Percentiles rank a stretch among this genome's conserved stretches.
Evolutionary conservation across 2,888 invertebrate genomes (phyloP).

Genomic region (Pollenia labialis): DNA sequence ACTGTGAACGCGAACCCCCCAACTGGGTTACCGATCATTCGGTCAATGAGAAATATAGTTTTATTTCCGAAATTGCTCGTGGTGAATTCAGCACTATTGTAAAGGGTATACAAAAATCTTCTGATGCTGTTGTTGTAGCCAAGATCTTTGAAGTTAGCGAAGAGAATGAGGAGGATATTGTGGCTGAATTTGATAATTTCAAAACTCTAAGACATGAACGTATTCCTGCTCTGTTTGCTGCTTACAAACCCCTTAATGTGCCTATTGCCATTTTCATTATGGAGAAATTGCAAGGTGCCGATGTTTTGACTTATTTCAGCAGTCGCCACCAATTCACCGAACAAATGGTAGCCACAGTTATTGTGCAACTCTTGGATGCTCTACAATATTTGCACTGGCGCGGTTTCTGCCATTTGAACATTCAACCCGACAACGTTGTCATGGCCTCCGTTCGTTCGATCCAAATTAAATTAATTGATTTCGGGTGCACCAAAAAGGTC

Average conservation of each 20-base stretch:
- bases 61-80: slow-evolving; percentile 93
- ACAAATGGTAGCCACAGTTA: slow-evolving; percentile 94
- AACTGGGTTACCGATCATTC: slow-evolving; percentile 89
- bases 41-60: slow-evolving; percentile 91
- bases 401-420: slow-evolving; percentile 93
- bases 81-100: slow-evolving; percentile 94
- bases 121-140: slow-evolving; percentile 91
- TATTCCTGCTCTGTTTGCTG: slow-evolving; percentile 90
- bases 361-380: slow-evolving; percentile 94
- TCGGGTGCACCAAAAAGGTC: slow-evolving; percentile 93
- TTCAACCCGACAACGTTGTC: slow-evolving; percentile 97
- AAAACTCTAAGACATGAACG: slow-evolving; percentile 94
- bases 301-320: slow-evolving; percentile 94
- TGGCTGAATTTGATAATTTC: slow-evolving; percentile 93
- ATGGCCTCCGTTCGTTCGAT: slow-evolving; percentile 93
- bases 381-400: slow-evolving; percentile 98
- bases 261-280: slow-evolving; percentile 89
- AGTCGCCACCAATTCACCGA: slow-evolving; percentile 96
- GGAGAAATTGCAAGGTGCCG: slow-evolving; percentile 95
- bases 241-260: slow-evolving; percentile 88
- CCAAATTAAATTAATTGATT: slow-evolving; percentile 95
- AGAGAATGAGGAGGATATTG: slow-evolving; percentile 88
- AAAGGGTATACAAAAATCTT: slow-evolving; percentile 91
- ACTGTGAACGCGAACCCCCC: slow-evolving; percentile 89
- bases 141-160: slow-evolving; percentile 91